Base-by-base conservation (phyloP, 2,888 invertebrate species). In the Tipula confusa region DNA sequence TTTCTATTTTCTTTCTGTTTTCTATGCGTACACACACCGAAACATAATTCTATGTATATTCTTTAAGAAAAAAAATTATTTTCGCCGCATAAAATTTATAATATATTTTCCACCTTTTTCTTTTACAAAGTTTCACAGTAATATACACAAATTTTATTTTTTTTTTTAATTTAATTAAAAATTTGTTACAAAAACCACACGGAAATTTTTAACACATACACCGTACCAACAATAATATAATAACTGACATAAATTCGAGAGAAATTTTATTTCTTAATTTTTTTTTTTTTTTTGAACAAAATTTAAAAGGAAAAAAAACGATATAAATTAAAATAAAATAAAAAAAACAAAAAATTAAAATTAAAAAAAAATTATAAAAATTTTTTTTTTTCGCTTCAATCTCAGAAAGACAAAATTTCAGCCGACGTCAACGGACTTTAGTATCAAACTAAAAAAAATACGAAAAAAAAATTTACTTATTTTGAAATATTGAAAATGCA, bases 351-450 rank as follows among this genome's bases (percentile, higher is more conserved):
- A 64, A 64, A 24, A 64, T 43, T n/a, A 9, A 24, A 24, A 18
- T 64, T 64, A 6, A 18, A 24, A 24, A 24, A 24, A 64, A 64
- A 64, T 64, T 64, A 5, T 24, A 24, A 64, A 64, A 64, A 29
- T 80, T 80, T 15, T 15, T 80, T 80, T 80, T 43, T 80, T 80
- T 29, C 80, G 15, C 31, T 80, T 31, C 15, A 29, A 29, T 29
- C 29, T 29, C 29, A 80, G 80, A 80, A 80, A 80, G 15, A 80
- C 80, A 29, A 80, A 80, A 80, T 80, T 80, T 80, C 80, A 80
- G 31, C 80, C 80, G 80, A 80, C 80, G 80, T 80, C 80, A 80
- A 80, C 80, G 80, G 80, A 80, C 80, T 80, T 80, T 80, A 80
- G 80, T 80, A 80, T 80, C 80, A 31, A 80, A 80, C 80, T 80